Conservation (phyloP, 1,140 invertebrate species). For the Nomia melanderi region DNA sequence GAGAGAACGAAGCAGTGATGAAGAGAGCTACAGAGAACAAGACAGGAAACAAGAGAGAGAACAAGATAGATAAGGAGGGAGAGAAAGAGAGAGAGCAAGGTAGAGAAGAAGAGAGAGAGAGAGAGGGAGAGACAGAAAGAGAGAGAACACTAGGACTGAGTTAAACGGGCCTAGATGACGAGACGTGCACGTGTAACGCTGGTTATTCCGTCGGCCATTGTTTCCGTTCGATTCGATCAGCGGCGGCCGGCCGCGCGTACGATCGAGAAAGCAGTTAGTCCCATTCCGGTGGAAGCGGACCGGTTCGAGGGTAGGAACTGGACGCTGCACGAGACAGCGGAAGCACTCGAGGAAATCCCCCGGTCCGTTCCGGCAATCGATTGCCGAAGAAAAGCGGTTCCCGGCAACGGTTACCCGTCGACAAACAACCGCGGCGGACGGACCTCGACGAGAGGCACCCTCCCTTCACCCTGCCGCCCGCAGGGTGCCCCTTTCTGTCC, state of each 20-base stretch:
- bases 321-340: slow-evolving; percentile 63
- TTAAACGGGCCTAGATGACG: not conserved
- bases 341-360: slow-evolving; percentile 66
- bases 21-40: no score
- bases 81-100: no score
- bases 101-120: no score
- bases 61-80: no score
- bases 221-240: slow-evolving; percentile 54
- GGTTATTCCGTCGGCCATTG: slow-evolving; percentile 49
- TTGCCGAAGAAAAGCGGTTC: slow-evolving; percentile 59
- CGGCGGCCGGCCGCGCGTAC: not conserved
- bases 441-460: slow-evolving; percentile 15
- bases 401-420: slow-evolving; percentile 38
- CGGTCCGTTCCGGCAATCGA: slow-evolving; percentile 56
- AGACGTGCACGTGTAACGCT: slow-evolving; percentile 30
- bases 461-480: slow-evolving; percentile 12
- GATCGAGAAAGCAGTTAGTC: slow-evolving; percentile 62
- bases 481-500: not conserved
- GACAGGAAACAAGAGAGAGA: no score
- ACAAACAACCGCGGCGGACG: slow-evolving; percentile 62
- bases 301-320: slow-evolving; percentile 32
- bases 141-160: not conserved
- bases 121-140: no score
- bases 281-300: slow-evolving; percentile 41
- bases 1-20: no score